Evolutionary conservation across 2,797 vertebrate species (phyloP).

Genomic region (Cossypha caffra): DNA sequence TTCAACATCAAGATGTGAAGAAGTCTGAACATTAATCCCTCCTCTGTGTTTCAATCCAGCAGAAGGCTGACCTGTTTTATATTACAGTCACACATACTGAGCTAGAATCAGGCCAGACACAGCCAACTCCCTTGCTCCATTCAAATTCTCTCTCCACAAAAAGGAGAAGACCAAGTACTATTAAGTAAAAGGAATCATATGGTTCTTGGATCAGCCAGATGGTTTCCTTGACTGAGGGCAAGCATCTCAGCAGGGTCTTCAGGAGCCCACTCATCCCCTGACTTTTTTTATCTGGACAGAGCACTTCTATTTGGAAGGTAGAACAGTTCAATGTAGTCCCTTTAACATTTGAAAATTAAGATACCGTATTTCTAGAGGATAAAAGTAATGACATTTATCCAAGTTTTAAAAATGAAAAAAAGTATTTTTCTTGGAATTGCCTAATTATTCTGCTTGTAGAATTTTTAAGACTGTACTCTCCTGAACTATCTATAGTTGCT

Average conservation of each 20-base stretch:
- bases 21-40: not conserved
- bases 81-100: not conserved
- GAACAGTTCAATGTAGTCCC: not conserved
- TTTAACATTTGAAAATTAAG: not conserved
- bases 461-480: not conserved
- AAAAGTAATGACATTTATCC: not conserved
- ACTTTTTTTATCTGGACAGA: not conserved
- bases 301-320: not conserved
- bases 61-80: not conserved
- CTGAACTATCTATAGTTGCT: not conserved
- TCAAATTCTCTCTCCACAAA: not conserved
- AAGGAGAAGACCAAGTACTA: not conserved
- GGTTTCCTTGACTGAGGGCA: not conserved
- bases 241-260: not conserved
- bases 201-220: not conserved
- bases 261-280: not conserved
- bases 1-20: not conserved
- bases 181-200: not conserved
- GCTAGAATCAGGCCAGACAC: not conserved
- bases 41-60: not conserved
- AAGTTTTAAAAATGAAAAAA: fast-evolving
- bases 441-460: not conserved
- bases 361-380: not conserved
- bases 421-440: not conserved
- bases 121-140: not conserved